Evolutionary conservation across 2,113 vertebrate species (phyloP), one percentile per base, ranked within the genome.

Genomic region (Arenaria interpres): DNA sequence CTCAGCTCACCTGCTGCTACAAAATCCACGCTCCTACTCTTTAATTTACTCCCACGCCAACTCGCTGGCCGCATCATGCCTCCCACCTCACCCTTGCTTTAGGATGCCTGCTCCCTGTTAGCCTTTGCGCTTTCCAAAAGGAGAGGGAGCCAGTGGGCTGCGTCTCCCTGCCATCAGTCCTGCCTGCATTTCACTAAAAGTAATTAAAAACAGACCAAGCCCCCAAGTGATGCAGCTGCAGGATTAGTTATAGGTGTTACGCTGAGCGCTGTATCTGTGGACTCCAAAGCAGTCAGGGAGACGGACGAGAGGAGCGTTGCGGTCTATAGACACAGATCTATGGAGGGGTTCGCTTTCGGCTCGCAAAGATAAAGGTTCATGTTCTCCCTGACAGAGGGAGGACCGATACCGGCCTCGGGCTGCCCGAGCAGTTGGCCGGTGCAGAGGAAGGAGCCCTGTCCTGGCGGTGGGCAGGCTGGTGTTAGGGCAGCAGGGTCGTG

Each of bases 391-490:
- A 24, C 37, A 33, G 27, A 48, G 28, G 41, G 43, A 51, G 35
- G 68, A 33, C 54, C 12, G 59, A 45, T 17, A 14, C 2, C 0
- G 4, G 22, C 13, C 66, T 64, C 5, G 15, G n/a, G 53, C 43
- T 72, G 53, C 22, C 43, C 5, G n/a, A 41, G 63, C 32, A 11
- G 10, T 1, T 9, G 75, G 67, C 13, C 1, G 6, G 3, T 7
- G 24, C 43, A 66, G 72, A 9, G 0, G 4, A 17, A n/a, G 39
- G 68, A 63, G 35, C 28, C 2, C 7, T 43, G 37, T 37, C 46
- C 4, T 1, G 15, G 28, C 0, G 0, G 4, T 3, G 7, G 20
- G 53, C 28, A 20, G 57, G 43, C 14, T 59, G 72, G 0, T 30
- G 33, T 11, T 14, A 51, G 2, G 0, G 14, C 23, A 17, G 13